Evolutionary conservation across 2,797 vertebrate genomes (phyloP).

Genomic region (Delichon dasypus): DNA sequence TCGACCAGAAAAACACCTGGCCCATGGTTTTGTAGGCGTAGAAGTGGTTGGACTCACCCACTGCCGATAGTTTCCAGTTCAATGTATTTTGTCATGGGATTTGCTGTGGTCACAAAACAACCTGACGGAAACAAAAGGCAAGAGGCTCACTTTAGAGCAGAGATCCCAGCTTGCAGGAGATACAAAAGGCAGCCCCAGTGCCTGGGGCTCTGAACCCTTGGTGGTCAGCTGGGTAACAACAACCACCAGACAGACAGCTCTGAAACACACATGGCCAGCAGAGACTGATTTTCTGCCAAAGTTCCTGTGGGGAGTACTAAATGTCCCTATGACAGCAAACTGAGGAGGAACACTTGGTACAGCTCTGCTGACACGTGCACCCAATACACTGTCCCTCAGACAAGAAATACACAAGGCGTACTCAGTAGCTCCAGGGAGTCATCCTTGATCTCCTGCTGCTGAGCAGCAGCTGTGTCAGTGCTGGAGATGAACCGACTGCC

Average conservation of each 20-base stretch:
- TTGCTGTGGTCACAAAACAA: slow-evolving; percentile 92
- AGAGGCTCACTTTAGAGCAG: not conserved
- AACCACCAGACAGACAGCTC: not conserved
- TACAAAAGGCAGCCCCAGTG: not conserved
- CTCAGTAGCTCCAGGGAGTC: slow-evolving; percentile 91
- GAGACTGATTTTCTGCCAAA: too few relatives aligned
- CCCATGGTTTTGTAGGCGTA: not conserved
- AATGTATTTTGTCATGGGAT: slow-evolving; percentile 95
- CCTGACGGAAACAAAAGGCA: slow-evolving; percentile 76
- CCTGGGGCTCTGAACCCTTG: not conserved
- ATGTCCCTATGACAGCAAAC: not conserved
- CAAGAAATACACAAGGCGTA: slow-evolving; percentile 67
- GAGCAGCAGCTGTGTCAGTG: not conserved
- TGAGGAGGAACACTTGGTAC: not conserved
- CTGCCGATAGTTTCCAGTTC: slow-evolving; percentile 93
- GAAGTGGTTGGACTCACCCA: slow-evolving; percentile 79
- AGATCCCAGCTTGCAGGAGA: not conserved
- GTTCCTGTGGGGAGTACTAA: not conserved
- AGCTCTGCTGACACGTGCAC: not conserved
- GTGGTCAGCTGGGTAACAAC: not conserved
- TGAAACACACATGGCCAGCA: not conserved
- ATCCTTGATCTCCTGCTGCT: slow-evolving; percentile 15
- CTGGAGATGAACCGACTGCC: not conserved
- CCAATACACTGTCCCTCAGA: not conserved
- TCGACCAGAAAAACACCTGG: not conserved